phyloP scores from a whole-genome alignment of 2,888 invertebrate genomes.

The Synergus itoensis region DNA sequence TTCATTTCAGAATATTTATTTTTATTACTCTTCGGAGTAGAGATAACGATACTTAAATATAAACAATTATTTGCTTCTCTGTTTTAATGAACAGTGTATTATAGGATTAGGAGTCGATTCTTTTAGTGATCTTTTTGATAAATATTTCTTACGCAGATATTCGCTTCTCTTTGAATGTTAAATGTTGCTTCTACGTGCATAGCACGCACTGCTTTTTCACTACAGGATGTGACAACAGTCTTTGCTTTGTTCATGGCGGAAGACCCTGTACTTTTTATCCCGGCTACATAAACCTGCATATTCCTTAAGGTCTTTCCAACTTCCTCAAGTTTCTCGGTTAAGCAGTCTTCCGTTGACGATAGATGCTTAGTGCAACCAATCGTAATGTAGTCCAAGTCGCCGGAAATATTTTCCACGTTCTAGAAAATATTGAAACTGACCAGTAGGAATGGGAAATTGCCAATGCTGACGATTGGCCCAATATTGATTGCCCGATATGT shows the following conservation, averaged over 20 bases:
- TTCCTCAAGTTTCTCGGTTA: constrained; percentile 19
- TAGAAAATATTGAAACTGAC: constrained; percentile 9
- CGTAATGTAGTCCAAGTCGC: constrained; percentile 3
- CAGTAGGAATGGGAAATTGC: too few species aligned
- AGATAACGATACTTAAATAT: background rate
- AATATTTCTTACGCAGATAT: constrained; percentile 24
- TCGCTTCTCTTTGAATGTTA: constrained; percentile 35
- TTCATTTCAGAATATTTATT: background rate
- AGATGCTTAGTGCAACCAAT: constrained; percentile 22
- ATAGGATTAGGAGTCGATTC: background rate
- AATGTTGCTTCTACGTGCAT: constrained; percentile 29
- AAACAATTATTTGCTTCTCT: background rate
- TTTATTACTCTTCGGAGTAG: background rate
- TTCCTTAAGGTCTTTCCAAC: constrained; percentile 23
- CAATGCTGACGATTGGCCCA: too few species aligned
- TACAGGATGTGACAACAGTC: constrained; percentile 40
- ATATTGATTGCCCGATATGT: too few species aligned
- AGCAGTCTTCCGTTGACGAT: background rate
- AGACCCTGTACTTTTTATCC: constrained; percentile 28
- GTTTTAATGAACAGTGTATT: background rate
- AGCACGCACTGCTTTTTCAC: constrained; percentile 35
- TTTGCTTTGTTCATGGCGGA: constrained; percentile 38
- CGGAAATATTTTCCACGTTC: constrained; percentile 7
- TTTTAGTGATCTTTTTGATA: constrained; percentile 12
- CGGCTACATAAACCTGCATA: constrained; percentile 9